These are phyloP conservation scores for Phylloscopus trochiloides DNA, from an alignment of 2,113 vertebrate genomes.

Conservation along the genomic window DNA sequence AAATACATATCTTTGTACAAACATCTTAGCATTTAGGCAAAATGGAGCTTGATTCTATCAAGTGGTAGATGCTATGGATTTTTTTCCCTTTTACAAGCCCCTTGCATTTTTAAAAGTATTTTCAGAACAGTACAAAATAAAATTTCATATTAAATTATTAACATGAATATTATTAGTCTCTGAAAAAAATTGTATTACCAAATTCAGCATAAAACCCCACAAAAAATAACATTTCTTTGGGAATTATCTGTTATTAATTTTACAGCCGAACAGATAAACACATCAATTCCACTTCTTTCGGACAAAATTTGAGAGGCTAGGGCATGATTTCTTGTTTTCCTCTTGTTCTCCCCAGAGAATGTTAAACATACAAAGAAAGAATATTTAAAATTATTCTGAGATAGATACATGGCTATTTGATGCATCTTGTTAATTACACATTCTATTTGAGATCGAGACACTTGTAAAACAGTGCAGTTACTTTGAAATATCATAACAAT, in stretches of 20 bases:
- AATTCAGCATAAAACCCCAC: neutral
- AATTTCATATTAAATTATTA: neutral
- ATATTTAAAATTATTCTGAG: neutral
- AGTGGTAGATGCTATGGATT: neutral
- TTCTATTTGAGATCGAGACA: neutral
- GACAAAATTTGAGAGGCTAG: neutral
- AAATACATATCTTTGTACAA: neutral
- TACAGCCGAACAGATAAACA: neutral
- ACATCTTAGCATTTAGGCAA: neutral
- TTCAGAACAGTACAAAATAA: neutral
- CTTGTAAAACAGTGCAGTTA: neutral
- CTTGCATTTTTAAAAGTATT: neutral
- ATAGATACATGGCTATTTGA: neutral
- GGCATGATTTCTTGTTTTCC: neutral
- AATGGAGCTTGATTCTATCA: neutral
- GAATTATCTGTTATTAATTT: neutral
- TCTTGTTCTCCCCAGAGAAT: neutral
- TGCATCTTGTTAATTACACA: neutral
- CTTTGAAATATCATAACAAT: neutral
- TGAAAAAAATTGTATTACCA: neutral
- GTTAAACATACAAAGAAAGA: neutral
- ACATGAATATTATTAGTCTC: neutral
- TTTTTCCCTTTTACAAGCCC: neutral
- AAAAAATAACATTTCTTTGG: neutral
- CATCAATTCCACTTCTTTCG: neutral